Percentiles rank a stretch among this genome's conserved stretches.
These are phyloP conservation scores for Adrianichthys oophorus DNA, from an alignment of 2,797 vertebrate genomes.

Conservation along the genomic window DNA sequence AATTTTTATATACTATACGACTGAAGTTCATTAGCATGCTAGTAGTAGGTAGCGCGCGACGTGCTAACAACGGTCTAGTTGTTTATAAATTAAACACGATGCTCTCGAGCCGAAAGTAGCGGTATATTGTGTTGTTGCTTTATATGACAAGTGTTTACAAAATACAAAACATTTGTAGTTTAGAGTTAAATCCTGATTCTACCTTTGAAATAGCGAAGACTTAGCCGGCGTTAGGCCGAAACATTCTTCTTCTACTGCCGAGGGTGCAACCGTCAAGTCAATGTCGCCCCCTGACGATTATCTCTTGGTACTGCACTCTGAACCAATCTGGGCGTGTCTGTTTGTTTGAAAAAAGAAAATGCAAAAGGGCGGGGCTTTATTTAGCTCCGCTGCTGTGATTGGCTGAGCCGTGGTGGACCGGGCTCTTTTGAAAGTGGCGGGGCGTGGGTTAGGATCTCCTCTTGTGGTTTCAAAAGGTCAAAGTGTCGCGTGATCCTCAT, in stretches of 20 bases:
- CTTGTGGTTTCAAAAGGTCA: not conserved
- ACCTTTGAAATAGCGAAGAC: not conserved
- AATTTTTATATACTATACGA: not conserved
- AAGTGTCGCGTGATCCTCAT: not conserved
- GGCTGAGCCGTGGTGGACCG: slow-evolving; percentile 4
- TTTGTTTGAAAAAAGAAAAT: not conserved
- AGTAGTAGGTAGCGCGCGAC: not conserved
- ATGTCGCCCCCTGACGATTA: slow-evolving; percentile 1
- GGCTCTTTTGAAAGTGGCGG: slow-evolving; percentile 25
- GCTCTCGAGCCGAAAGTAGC: no score
- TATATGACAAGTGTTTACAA: no score
- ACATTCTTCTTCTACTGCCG: slow-evolving; percentile 2
- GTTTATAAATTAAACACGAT: no score
- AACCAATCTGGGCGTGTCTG: slow-evolving; percentile 2
- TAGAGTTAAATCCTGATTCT: no score
- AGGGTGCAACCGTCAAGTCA: fast-evolving
- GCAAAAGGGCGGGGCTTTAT: not conserved
- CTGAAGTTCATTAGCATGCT: not conserved
- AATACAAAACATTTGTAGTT: no score
- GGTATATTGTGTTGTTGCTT: no score
- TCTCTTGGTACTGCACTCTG: not conserved
- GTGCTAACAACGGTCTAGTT: no score
- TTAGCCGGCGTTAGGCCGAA: not conserved
- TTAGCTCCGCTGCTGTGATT: slow-evolving; percentile 1
- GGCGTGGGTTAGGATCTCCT: not conserved